A percentile compares a stretch with the other conserved stretches of the same genome.
Conservation (phyloP, 1,140 invertebrate species). For the Hylyphantes graminicola region DNA sequence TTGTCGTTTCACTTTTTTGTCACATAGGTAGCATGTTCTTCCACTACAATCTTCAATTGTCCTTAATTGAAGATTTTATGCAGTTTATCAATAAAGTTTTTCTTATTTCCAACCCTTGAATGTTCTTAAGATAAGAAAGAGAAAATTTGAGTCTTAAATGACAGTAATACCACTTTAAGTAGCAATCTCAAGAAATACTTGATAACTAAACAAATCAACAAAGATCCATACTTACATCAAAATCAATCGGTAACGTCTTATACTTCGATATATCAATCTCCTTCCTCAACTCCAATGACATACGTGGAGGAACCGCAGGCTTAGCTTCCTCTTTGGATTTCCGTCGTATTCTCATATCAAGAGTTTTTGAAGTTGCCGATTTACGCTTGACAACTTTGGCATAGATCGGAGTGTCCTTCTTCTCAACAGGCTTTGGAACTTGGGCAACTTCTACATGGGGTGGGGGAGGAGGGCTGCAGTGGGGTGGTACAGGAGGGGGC, state of each 20-base stretch:
- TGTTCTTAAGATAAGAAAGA: too few relatives aligned
- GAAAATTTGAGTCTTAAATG: too few relatives aligned
- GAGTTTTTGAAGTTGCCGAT: conserved; percentile 31
- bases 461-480: conserved; percentile 12
- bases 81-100: too few relatives aligned
- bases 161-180: too few relatives aligned
- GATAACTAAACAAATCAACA: neutral
- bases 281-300: conserved; percentile 48
- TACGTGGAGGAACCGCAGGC: conserved; percentile 52
- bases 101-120: too few relatives aligned
- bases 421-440: neutral
- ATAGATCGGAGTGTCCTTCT: conserved; percentile 47
- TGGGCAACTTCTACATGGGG: neutral
- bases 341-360: conserved; percentile 39
- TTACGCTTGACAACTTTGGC: conserved; percentile 55
- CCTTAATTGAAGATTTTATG: too few relatives aligned
- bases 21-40: too few relatives aligned
- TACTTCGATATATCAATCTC: conserved; percentile 38
- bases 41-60: too few relatives aligned
- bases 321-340: conserved; percentile 40
- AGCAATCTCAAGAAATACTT: too few relatives aligned
- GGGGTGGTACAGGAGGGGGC: conserved; percentile 38
- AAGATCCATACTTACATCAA: conserved; percentile 46
- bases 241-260: conserved; percentile 32
- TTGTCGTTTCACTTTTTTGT: too few relatives aligned